Base-by-base conservation (phyloP, 2,888 invertebrate species). In the Spodoptera picta region DNA sequence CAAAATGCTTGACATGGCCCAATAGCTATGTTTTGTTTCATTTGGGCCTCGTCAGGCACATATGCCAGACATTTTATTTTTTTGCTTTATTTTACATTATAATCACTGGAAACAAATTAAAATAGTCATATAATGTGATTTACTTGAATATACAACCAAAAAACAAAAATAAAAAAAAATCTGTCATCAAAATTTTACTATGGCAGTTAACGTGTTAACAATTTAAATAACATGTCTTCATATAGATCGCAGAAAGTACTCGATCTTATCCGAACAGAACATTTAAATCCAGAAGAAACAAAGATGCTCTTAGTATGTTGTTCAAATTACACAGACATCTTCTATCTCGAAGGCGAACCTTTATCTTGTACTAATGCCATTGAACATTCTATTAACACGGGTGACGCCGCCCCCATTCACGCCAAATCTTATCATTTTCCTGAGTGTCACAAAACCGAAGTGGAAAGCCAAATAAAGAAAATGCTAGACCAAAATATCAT, bases 1-100 rank as follows among this genome's bases (percentile, higher is more conserved):
- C 60, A 60, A 60, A 60, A 52, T 60, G 19, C 47, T 27, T 60
- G 60, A 60, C 53, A 60, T 60, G 14, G 14, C 14, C 14, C 14
- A 14, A 14, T 14, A 14, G 14, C 14, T 14, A 14, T 14, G 14
- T 14, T 14, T 14, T 14, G 14, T 14, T 14, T 14, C 14, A 14
- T 14, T 14, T 14, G 14, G 14, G 14, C 14, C 14, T 14, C 14
- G 14, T 14, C 14, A 14, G 14, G 14, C 14, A 14, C 14, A 14
- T 14, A 14, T 14, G 14, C 14, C 14, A 14, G 14, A 14, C 14
- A 14, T 14, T 14, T 14, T 14, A 14, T 14, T 14, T 14, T 14
- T 14, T 14, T 14, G 14, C 14, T 14, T 14, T 14, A 14, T 14
- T 14, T 14, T 14, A 14, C 14, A 14, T 14, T 14, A 14, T 14